Base-by-base conservation (phyloP, 2,888 invertebrate genomes). In the Hermaeophaga mercurialis region DNA sequence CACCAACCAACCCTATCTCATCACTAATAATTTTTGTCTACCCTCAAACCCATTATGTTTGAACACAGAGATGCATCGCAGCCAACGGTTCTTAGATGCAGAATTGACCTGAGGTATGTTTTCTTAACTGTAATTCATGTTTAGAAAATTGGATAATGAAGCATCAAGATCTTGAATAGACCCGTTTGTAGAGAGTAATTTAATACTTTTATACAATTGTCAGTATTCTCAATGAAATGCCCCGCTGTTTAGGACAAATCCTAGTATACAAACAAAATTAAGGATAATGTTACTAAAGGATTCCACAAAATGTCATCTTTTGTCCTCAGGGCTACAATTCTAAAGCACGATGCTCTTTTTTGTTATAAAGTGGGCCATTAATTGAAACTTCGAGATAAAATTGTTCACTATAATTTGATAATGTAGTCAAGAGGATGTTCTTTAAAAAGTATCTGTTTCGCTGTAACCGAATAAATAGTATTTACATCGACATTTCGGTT, bases 71-170 rank as follows among this genome's bases (percentile, higher is more conserved):
- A n/a, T n/a, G n/a, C n/a, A n/a, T n/a, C n/a, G n/a, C n/a, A n/a
- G n/a, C n/a, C 11, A 19, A 49, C 49, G 26, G 39, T 39, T 9
- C 28, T 14, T 28, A 14, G 17, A 39, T 26, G 17, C n/a, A 19
- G 19, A 14, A 47, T 15, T 6, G 11, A 22, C 52, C 52, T 22
- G 22, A 41, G 60, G 66, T 56, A 54, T 65, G 57, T 64, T 64
- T 66, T 62, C 66, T 64, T 64, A 65, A 66, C 63, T 58, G 65
- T 65, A 64, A 59, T 64, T 60, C 39, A 45, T 62, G 61, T 56
- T 63, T 58, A 57, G 56, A 61, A 63, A 60, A 66, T 67, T 62
- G 59, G 62, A 62, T 67, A 67, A 67, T 62, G 63, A 64, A 55
- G 50, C 55, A 34, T 44, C 56, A 12, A 26, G 12, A 15, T n/a